Base-by-base conservation (phyloP, 2,888 invertebrate species). In the Drosophila cognata region DNA sequence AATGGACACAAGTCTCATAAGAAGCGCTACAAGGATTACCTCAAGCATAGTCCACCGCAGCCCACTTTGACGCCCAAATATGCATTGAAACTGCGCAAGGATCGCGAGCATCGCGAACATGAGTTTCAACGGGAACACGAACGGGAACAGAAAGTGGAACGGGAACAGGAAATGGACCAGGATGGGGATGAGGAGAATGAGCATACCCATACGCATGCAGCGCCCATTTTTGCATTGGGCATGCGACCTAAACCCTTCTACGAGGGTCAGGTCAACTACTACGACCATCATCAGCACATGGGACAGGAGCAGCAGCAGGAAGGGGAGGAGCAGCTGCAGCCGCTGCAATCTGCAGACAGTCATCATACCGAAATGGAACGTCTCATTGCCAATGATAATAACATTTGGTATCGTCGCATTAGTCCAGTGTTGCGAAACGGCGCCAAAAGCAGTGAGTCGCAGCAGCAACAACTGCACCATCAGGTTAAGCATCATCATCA, bases 1-100 rank as follows among this genome's bases (percentile, higher is more conserved):
- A 90, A 88, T 55, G 92, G 92, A 2, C 92, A 93, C 84, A 92
- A 90, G 84, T 90, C 72, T 13, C 92, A 92, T 78, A 93, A 93
- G 82, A 92, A 92, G 76, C 91, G 90, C 64, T 92, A 92, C 77
- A 92, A 92, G 84, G 91, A 92, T 77, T 92, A 90, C 68, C 71
- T 92, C 38, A 88, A 72, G 77, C 80, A 75, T 65, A 57, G 43
- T 28, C 52, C 69, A 35, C 66, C 43, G 28, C 59, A 21, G n/a
- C 18, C 55, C 25, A 56, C 56, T 4, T 29, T 75, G 21, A 46
- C 74, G 10, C 59, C 36, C 25, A 50, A 68, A 21, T 79, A 82
- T 33, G 66, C 71, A 1, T 63, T 71, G 28, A 73, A 67, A 73
- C 50, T 77, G 74, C 69, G 61, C 25, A 71, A 59, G 52, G 74